These are phyloP conservation scores for Meandrina meandrites DNA, from an alignment of 92 coral and sea anemone genomes.

Conservation along the genomic window DNA sequence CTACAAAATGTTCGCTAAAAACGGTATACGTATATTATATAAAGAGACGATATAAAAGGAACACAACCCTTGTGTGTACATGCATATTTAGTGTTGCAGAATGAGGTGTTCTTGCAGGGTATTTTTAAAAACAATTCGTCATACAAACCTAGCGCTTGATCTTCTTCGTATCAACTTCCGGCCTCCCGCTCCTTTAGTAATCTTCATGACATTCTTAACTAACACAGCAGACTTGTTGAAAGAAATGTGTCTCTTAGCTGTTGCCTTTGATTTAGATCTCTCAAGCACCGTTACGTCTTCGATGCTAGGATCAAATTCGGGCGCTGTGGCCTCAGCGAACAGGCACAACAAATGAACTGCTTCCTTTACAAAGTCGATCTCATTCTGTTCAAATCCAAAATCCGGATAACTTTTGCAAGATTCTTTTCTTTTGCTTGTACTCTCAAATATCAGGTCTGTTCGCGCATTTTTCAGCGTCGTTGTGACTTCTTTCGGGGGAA, in stretches of 20 bases:
- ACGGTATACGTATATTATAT: too few relatives aligned
- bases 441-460: slow-evolving; percentile 50
- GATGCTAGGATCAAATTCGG: slow-evolving; percentile 61
- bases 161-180: slow-evolving; percentile 6
- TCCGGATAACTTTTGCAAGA: slow-evolving; percentile 41
- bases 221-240: slow-evolving; percentile 68
- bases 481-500: slow-evolving; percentile 73
- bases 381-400: slow-evolving; percentile 63
- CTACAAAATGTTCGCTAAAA: too few relatives aligned
- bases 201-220: slow-evolving; percentile 49
- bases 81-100: background rate
- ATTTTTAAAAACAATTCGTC: background rate
- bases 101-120: background rate
- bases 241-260: slow-evolving; percentile 56
- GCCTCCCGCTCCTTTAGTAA: slow-evolving; percentile 15
- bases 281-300: slow-evolving; percentile 68
- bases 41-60: too few relatives aligned
- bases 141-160: background rate
- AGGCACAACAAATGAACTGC: slow-evolving; percentile 50
- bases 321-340: slow-evolving; percentile 62
- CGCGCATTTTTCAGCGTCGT: slow-evolving; percentile 56
- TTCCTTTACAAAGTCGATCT: slow-evolving; percentile 63
- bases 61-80: too few relatives aligned
- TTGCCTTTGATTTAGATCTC: slow-evolving; percentile 18
- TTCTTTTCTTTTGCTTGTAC: slow-evolving; percentile 20